Evolutionary conservation across 92 coral and sea anemone species (phyloP).

Genomic region (Palythoa grandiflora): DNA sequence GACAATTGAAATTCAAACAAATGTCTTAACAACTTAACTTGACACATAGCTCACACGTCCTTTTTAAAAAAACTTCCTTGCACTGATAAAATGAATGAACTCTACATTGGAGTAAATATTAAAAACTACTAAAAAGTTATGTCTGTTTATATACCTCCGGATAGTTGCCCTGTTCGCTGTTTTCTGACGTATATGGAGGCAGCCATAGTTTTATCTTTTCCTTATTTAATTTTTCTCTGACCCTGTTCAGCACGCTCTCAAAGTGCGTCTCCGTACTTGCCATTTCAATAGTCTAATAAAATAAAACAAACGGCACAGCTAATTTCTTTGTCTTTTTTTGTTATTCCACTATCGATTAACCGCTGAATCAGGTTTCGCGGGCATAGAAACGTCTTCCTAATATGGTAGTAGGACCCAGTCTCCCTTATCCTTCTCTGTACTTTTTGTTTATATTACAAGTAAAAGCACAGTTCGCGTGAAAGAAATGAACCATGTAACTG

Average conservation of each 20-base stretch:
- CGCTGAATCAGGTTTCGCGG: slow-evolving; percentile 63
- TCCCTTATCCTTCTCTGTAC: not conserved
- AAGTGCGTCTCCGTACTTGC: slow-evolving; percentile 53
- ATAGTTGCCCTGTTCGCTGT: slow-evolving; percentile 66
- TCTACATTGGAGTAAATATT: too few species aligned
- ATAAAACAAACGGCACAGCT: not conserved
- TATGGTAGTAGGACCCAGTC: slow-evolving; percentile 33
- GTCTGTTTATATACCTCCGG: slow-evolving; percentile 68
- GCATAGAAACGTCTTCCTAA: slow-evolving; percentile 16
- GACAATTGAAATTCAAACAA: not conserved
- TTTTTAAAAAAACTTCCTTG: not conserved
- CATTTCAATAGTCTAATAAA: slow-evolving; percentile 37
- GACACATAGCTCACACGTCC: not conserved
- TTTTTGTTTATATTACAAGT: too few species aligned
- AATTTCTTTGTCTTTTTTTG: not conserved
- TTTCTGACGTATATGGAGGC: slow-evolving; percentile 82
- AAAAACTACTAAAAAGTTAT: not conserved
- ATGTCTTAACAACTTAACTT: not conserved
- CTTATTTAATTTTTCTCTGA: slow-evolving; percentile 81
- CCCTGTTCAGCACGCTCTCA: slow-evolving; percentile 67
- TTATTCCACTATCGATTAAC: slow-evolving; percentile 24
- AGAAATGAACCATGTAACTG: too few species aligned
- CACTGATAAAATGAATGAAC: not conserved
- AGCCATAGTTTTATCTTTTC: slow-evolving; percentile 91
- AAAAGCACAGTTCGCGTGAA: too few species aligned